Percentiles rank a stretch among this genome's conserved stretches.
phyloP scores from a whole-genome alignment of 2,888 invertebrate species.

The Meloe dianella region DNA sequence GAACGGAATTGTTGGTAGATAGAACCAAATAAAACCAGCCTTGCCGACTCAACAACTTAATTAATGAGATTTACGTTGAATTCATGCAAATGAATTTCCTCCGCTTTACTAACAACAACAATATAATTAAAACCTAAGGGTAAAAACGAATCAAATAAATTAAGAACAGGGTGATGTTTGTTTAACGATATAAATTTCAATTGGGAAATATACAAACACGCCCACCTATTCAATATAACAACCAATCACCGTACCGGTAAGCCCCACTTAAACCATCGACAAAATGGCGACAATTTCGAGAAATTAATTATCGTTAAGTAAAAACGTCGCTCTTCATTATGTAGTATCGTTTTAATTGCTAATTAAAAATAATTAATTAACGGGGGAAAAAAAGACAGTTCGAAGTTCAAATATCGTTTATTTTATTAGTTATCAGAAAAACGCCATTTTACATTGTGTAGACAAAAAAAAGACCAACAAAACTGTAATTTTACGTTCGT shows the following conservation, averaged over 20 bases:
- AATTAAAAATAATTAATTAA: too few species aligned
- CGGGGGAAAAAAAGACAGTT: too few species aligned
- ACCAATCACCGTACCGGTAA: neutral
- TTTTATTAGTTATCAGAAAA: slow-evolving; percentile 6
- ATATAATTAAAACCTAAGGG: neutral
- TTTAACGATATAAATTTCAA: neutral
- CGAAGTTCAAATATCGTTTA: neutral
- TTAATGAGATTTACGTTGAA: slow-evolving; percentile 1
- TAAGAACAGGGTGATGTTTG: neutral
- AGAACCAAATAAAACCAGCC: neutral
- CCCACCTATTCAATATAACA: neutral
- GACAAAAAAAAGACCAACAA: neutral
- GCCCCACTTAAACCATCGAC: neutral
- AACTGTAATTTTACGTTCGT: too few species aligned
- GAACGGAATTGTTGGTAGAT: neutral
- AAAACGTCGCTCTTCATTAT: too few species aligned
- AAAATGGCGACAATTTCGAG: slow-evolving; percentile 1
- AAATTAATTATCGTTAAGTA: too few species aligned
- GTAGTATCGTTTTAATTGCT: too few species aligned
- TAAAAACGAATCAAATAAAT: neutral
- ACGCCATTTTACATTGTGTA: neutral
- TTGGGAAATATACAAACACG: neutral
- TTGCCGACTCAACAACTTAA: neutral
- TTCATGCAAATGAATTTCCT: slow-evolving; percentile 6
- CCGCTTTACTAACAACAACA: neutral